These are phyloP conservation scores for Elachura formosa DNA, from an alignment of 2,113 vertebrate genomes.

Conservation along the genomic window DNA sequence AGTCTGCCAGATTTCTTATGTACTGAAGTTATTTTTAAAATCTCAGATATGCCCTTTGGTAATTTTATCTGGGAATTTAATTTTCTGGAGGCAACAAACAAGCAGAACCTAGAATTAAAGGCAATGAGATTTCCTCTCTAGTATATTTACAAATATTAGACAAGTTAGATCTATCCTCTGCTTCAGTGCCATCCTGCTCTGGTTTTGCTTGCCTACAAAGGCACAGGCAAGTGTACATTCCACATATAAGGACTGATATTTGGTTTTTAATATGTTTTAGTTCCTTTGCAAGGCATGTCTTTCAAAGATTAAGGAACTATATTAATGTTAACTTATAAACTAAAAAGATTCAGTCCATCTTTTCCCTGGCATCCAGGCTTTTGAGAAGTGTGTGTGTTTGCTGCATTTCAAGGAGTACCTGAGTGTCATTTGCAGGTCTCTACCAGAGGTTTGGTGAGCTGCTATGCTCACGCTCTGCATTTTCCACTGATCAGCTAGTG, in stretches of 20 bases:
- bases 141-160: background rate
- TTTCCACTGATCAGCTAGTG: background rate
- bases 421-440: background rate
- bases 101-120: background rate
- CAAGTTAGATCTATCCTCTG: background rate
- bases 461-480: background rate
- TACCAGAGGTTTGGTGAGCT: background rate
- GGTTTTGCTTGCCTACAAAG: background rate
- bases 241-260: background rate
- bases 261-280: background rate
- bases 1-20: background rate
- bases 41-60: background rate
- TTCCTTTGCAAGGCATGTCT: background rate
- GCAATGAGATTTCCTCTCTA: background rate
- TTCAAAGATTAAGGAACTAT: background rate
- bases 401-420: background rate
- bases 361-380: background rate
- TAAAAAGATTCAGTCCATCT: background rate
- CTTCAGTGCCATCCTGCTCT: background rate
- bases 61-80: constrained; percentile 26
- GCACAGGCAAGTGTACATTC: background rate
- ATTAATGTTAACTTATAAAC: background rate
- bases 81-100: constrained; percentile 17
- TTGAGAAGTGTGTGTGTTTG: rapidly evolving
- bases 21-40: background rate